phyloP scores from a whole-genome alignment of 2,797 vertebrate genomes.

The Pangasius larnaudii region DNA sequence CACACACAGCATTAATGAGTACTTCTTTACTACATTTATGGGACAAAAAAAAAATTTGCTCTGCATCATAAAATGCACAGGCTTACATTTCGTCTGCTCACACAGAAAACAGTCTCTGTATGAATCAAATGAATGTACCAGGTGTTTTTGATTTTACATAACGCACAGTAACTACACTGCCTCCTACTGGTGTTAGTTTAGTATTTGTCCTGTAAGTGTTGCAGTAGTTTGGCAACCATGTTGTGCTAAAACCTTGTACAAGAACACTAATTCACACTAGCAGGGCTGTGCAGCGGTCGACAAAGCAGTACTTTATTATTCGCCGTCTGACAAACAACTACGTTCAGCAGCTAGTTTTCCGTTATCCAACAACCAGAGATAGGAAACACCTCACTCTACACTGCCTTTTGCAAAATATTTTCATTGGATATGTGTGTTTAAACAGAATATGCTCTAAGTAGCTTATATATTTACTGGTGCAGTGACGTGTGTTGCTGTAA shows the following conservation, averaged over 20 bases:
- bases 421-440: not conserved
- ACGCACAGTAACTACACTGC: not conserved
- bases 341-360: not conserved
- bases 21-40: not conserved
- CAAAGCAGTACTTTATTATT: not conserved
- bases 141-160: not conserved
- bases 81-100: not conserved
- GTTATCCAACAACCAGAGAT: not conserved
- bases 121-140: not conserved
- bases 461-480: too few relatives aligned
- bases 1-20: conserved; percentile 11
- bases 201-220: not conserved
- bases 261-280: not conserved
- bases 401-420: not conserved
- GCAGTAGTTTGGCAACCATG: not conserved
- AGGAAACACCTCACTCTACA: not conserved
- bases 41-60: not conserved
- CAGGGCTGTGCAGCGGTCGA: not conserved
- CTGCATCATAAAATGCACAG: not conserved
- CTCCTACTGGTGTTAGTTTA: not conserved
- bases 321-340: not conserved
- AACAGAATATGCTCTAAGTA: not conserved
- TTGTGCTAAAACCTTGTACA: not conserved
- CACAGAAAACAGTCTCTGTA: not conserved
- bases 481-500: too few relatives aligned